phyloP scores from a whole-genome alignment of 2,888 invertebrate species.

The Azorinus chamasolen region DNA sequence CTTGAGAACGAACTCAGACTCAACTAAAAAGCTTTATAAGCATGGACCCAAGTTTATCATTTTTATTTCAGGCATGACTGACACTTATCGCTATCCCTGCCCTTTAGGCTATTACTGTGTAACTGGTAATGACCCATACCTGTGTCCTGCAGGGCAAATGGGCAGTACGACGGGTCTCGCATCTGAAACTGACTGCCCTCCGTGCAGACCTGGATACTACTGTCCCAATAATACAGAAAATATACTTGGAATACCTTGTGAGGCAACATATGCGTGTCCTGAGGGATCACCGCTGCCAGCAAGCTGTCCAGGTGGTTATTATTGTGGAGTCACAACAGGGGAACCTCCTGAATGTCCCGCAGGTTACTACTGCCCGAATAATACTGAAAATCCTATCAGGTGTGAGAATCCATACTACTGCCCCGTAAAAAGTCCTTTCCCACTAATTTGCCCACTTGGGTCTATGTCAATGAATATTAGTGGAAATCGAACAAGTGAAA shows the following conservation, averaged over 20 bases:
- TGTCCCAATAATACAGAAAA: constrained; percentile 82
- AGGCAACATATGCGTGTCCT: constrained; percentile 81
- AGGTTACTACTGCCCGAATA: constrained; percentile 83
- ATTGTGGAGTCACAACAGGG: constrained; percentile 80
- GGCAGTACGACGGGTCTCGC: constrained; percentile 79
- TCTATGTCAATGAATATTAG: constrained; percentile 76
- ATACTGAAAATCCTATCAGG: constrained; percentile 76
- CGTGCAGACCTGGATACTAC: constrained; percentile 80
- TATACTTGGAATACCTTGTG: constrained; percentile 80
- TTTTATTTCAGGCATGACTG: constrained; percentile 76
- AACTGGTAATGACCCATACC: constrained; percentile 77
- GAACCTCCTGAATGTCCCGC: constrained; percentile 79
- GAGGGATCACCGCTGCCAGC: constrained; percentile 77
- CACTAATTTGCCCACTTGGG: constrained; percentile 80
- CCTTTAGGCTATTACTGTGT: constrained; percentile 84
- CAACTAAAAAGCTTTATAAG: too few species aligned
- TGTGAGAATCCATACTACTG: constrained; percentile 83
- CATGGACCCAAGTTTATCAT: too few species aligned
- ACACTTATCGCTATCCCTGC: constrained; percentile 79
- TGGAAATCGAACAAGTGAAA: constrained; percentile 72
- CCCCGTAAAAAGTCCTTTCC: constrained; percentile 81
- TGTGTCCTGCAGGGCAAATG: constrained; percentile 84
- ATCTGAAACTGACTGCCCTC: constrained; percentile 73
- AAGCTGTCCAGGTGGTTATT: constrained; percentile 80
- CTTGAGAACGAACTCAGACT: too few species aligned